Conservation (phyloP, 2,113 vertebrate species). For the Cynoglossus semilaevis region DNA sequence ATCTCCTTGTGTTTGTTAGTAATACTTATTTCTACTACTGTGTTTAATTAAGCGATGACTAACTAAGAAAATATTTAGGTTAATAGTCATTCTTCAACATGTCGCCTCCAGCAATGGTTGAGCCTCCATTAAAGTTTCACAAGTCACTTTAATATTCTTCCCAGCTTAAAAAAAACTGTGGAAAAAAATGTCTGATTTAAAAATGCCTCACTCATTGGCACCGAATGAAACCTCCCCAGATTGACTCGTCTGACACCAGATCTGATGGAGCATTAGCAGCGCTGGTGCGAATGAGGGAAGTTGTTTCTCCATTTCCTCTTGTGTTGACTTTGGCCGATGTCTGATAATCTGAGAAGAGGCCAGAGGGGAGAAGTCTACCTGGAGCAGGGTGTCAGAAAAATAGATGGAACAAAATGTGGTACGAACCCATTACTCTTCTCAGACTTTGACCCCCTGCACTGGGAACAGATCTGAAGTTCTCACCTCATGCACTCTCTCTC, state of each 20-base stretch:
- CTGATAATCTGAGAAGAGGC: constrained; percentile 50
- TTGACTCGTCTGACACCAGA: constrained; percentile 43
- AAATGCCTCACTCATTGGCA: constrained; percentile 5
- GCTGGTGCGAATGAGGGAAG: constrained; percentile 59
- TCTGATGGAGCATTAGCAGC: constrained; percentile 54
- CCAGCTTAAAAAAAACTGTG: not conserved
- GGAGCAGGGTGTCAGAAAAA: constrained; percentile 38
- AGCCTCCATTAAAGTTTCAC: not conserved
- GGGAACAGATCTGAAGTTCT: constrained; percentile 14
- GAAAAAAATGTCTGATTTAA: not conserved
- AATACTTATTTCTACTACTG: no score
- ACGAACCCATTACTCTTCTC: constrained; percentile 12
- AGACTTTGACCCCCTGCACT: constrained; percentile 9
- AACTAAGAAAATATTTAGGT: not conserved
- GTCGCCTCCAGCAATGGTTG: not conserved
- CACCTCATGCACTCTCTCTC: not conserved
- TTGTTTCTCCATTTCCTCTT: constrained; percentile 49
- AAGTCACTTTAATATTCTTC: not conserved
- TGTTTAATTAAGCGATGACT: not conserved
- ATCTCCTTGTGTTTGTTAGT: no score
- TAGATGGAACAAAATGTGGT: constrained; percentile 14
- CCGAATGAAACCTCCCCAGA: constrained; percentile 37
- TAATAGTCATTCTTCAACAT: not conserved
- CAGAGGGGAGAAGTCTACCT: constrained; percentile 62
- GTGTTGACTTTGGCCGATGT: constrained; percentile 70